Conservation (phyloP, 2,113 vertebrate genomes). For the Falcunculus frontatus region DNA sequence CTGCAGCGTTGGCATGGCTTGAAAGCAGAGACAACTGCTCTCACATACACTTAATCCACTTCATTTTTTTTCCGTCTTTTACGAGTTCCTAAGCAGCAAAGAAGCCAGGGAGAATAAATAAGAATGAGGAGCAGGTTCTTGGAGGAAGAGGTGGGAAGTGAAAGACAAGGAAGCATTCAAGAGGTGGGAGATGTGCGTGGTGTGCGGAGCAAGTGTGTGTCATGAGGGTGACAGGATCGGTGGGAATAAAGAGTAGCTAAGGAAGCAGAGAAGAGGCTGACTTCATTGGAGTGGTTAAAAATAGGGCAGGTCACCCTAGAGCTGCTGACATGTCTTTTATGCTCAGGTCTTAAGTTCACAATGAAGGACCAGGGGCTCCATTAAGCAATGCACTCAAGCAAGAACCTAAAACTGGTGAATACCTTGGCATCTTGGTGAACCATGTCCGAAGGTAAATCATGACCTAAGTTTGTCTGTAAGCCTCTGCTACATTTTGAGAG, state of each 20-base stretch:
- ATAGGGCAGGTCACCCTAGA: neutral
- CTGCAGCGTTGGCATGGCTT: rapidly evolving
- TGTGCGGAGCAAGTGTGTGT: rapidly evolving
- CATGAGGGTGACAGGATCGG: neutral
- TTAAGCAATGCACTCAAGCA: neutral
- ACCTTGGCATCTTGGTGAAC: neutral
- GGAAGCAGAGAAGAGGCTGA: neutral
- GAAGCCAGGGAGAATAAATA: neutral
- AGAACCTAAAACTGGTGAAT: neutral
- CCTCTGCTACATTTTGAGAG: neutral
- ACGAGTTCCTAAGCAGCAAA: neutral
- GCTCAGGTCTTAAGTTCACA: neutral
- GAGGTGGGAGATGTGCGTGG: neutral
- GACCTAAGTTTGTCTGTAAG: neutral
- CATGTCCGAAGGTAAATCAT: neutral
- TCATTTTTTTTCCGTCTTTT: neutral
- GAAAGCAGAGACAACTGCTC: neutral
- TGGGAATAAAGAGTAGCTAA: neutral
- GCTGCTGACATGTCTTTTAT: neutral
- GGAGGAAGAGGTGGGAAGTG: neutral
- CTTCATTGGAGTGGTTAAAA: neutral
- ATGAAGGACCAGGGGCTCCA: neutral
- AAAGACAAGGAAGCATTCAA: neutral
- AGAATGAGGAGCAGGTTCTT: neutral
- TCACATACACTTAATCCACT: neutral